Evolutionary conservation across 92 coral and sea anemone species (phyloP).

Genomic region (Pocillopora meandrina): DNA sequence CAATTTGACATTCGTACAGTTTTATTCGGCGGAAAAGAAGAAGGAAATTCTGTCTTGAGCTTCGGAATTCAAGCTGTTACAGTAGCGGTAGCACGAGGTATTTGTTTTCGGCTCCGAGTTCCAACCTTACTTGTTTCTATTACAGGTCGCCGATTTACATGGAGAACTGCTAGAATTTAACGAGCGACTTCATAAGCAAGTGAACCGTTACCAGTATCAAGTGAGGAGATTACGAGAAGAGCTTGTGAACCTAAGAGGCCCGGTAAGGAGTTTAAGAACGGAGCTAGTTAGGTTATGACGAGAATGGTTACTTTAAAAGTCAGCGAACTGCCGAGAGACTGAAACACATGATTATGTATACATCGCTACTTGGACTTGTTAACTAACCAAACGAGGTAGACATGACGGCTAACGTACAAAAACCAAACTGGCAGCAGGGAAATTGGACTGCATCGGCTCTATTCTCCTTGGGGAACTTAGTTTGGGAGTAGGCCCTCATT

Average conservation of each 20-base stretch:
- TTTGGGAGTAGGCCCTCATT: too few species aligned
- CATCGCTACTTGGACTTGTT: too few species aligned
- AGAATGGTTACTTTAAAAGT: neutral
- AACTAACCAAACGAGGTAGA: too few species aligned
- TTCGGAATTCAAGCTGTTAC: neutral
- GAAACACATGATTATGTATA: too few species aligned
- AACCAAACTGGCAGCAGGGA: neutral
- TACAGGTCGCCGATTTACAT: constrained; percentile 95
- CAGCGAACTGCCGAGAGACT: too few species aligned
- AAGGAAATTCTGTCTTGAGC: too few species aligned
- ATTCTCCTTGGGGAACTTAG: too few species aligned
- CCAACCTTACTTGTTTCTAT: neutral
- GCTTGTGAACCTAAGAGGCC: constrained; percentile 87
- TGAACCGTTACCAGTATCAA: constrained; percentile 74
- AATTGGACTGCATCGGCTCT: too few species aligned
- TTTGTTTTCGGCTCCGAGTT: neutral
- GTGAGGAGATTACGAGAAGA: constrained; percentile 85
- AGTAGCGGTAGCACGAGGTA: neutral
- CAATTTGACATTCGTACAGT: too few species aligned
- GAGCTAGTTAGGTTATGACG: neutral
- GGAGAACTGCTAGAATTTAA: constrained; percentile 96
- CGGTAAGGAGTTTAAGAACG: constrained; percentile 56
- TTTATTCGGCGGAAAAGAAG: too few species aligned
- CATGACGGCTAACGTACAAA: neutral
- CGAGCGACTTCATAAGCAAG: constrained; percentile 84